These are phyloP conservation scores for Caenorhabditis sulstoni DNA, from an alignment of 2,888 invertebrate species.

Conservation along the genomic window DNA sequence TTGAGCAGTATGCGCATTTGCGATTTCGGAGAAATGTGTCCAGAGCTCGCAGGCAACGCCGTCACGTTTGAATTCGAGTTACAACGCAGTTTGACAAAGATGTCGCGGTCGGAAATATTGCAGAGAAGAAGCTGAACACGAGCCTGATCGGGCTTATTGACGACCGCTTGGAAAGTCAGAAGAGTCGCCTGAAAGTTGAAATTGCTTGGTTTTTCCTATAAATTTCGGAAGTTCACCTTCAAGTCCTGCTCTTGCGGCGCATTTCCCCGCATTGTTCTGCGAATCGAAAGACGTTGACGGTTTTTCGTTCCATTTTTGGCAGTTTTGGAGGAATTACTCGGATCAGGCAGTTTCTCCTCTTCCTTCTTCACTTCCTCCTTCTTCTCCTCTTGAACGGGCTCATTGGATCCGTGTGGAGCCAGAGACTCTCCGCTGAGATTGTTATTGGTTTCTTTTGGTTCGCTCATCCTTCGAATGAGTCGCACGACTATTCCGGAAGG, in stretches of 20 bases:
- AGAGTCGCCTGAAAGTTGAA: conserved; percentile 50
- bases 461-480: conserved; percentile 13
- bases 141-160: conserved; percentile 58
- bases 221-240: conserved; percentile 22
- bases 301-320: neutral
- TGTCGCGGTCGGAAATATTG: conserved; percentile 74
- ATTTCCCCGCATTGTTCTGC: conserved; percentile 17
- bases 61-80: conserved; percentile 66
- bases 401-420: neutral
- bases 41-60: conserved; percentile 68
- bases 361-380: conserved; percentile 18
- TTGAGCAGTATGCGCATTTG: conserved; percentile 70
- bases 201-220: neutral
- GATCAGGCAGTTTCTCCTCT: conserved; percentile 19
- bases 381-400: conserved; percentile 12
- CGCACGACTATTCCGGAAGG: neutral
- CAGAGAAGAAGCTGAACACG: conserved; percentile 73
- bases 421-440: conserved; percentile 24
- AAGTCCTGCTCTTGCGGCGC: conserved; percentile 27
- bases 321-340: conserved; percentile 7
- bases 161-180: conserved; percentile 48
- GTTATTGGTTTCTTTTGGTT: conserved; percentile 55
- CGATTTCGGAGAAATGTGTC: conserved; percentile 71
- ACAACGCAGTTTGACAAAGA: conserved; percentile 69
- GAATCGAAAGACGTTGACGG: conserved; percentile 49